Percentiles rank a stretch among this genome's conserved stretches.
These are phyloP conservation scores for Daboia siamensis DNA, from an alignment of 2,113 vertebrate genomes.

Conservation along the genomic window DNA sequence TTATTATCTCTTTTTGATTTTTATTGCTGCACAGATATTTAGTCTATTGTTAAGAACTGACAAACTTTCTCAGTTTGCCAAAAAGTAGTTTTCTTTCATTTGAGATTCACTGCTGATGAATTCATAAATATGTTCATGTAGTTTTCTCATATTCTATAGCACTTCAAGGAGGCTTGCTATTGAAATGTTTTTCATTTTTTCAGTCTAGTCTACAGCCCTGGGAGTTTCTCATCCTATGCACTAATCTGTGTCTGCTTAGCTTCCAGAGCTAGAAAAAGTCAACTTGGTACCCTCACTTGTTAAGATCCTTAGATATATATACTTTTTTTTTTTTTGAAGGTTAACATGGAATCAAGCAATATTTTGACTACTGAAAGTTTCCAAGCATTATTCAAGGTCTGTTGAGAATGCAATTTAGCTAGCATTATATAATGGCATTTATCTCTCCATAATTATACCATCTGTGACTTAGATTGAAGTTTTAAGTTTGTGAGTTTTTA, in stretches of 20 bases:
- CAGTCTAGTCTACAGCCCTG: not conserved
- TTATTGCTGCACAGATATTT: conserved; percentile 7
- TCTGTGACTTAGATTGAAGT: conserved; percentile 31
- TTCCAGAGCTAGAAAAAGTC: not conserved
- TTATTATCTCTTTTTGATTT: not conserved
- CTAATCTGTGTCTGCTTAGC: not conserved
- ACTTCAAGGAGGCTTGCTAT: not conserved
- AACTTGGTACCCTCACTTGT: conserved; percentile 44
- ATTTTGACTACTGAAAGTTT: not conserved
- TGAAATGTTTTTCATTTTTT: not conserved
- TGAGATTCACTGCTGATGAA: not conserved
- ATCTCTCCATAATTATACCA: conserved; percentile 45
- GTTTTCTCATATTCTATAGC: not conserved
- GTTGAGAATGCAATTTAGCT: not conserved
- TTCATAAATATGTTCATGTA: not conserved
- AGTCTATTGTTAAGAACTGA: not conserved
- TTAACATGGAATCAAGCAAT: not conserved
- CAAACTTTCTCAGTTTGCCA: not conserved
- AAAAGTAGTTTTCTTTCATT: not conserved
- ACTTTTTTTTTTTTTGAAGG: conserved; percentile 1
- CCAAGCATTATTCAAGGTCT: not conserved
- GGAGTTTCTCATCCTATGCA: not conserved
- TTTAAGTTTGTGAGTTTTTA: conserved; percentile 43
- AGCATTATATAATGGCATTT: conserved; percentile 27
- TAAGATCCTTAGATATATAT: not conserved